Base-by-base conservation (phyloP, 1,140 invertebrate species). In the Archivesica marissinica region DNA sequence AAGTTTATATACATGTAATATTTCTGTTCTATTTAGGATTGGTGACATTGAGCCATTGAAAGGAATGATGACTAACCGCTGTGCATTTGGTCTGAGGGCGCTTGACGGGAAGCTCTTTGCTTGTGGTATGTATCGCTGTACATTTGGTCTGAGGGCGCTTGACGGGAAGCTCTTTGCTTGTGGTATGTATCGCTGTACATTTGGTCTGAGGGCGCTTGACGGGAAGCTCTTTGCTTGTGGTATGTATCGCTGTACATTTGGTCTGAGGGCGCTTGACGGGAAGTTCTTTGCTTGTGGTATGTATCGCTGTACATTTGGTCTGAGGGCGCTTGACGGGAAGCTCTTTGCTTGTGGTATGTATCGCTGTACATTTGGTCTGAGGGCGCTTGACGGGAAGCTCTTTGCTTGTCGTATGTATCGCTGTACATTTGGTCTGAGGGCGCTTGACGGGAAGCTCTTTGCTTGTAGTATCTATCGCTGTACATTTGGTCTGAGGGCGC, bases 381-480 rank as follows among this genome's bases (percentile, higher is more conserved):
- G 95, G 35, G 96, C 96, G 86, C 91, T 96, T 20, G 95, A 96
- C 84, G 96, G 96, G 38, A 95, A 95, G 64, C 93, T 97, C 0
- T 93, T 97, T 84, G 96, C 97, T 28, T 97, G 96, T 92, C 96
- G 96, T 96, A 92, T 93, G 95, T 94, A 96, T 9, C 95, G 97
- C 83, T 97, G 96, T 93, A 96, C 96, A 23, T 95, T 96, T 66
- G 97, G 97, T 9, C 96, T 96, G 81, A 96, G 95, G 35, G 96
- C 96, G 86, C 91, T 96, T 20, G 95, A 96, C 84, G 96, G 96
- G 38, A 95, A 95, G 64, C 93, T 97, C 0, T 93, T 97, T 84
- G 96, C 97, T 28, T 97, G 96, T 92, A 96, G 96, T 96, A 95
- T 94, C 35, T 95, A 96, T 9, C 95, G 97, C 83, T 97, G 96